Evolutionary conservation across 2,888 invertebrate species (phyloP).

Genomic region (Ariolimax columbianus): DNA sequence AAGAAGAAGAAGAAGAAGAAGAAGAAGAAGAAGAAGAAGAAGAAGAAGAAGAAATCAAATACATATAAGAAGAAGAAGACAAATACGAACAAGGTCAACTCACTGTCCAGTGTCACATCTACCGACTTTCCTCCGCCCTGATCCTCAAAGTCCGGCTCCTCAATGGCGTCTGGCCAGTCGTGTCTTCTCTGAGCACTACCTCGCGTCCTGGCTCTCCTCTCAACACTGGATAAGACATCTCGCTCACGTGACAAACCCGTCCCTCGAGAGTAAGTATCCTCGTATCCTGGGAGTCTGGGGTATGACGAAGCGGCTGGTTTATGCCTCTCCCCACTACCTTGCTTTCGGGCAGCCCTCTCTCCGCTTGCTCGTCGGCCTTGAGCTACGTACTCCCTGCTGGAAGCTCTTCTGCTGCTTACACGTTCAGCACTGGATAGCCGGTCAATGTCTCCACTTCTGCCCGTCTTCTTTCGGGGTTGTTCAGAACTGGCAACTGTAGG

Average conservation of each 20-base stretch:
- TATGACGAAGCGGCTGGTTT: not conserved
- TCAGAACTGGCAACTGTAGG: not conserved
- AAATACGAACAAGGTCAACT: not conserved
- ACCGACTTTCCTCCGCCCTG: slow-evolving; percentile 30
- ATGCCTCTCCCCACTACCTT: not conserved
- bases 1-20: not conserved
- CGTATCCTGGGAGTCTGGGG: not conserved
- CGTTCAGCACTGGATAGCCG: not conserved
- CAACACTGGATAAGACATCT: not conserved
- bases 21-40: not conserved
- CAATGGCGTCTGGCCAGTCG: not conserved
- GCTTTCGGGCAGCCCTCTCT: not conserved
- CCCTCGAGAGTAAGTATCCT: not conserved
- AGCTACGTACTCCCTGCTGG: not conserved
- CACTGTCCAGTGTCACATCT: not conserved
- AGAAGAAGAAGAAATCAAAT: not conserved
- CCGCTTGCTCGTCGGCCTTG: not conserved
- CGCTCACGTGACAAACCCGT: not conserved
- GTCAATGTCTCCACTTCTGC: not conserved
- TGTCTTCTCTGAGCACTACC: not conserved
- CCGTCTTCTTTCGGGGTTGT: not conserved
- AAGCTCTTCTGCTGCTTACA: not conserved
- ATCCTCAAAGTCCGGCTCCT: slow-evolving; percentile 1
- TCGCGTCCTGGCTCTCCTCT: not conserved
- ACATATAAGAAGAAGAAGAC: not conserved